phyloP scores from a whole-genome alignment of 2,113 vertebrate genomes.

The Alces alces region DNA sequence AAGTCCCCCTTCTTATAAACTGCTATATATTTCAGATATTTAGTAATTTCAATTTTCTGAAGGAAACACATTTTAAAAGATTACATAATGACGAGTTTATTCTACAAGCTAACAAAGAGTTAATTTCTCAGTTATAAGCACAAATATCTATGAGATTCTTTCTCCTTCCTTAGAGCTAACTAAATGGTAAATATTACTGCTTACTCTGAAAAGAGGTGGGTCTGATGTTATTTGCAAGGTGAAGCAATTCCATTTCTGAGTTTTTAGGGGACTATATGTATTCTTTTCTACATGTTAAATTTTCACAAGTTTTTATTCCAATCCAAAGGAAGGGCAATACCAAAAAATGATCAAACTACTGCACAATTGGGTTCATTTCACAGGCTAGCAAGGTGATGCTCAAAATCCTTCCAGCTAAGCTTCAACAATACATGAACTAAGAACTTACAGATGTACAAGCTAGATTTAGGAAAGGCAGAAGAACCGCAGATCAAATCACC shows the following conservation, averaged over 20 bases:
- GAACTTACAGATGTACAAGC: neutral
- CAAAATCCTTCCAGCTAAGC: neutral
- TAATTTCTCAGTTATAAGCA: neutral
- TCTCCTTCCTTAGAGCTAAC: neutral
- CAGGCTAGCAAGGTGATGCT: neutral
- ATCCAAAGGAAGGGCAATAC: neutral
- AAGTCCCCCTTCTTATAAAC: neutral
- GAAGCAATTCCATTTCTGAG: neutral
- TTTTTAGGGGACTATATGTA: neutral
- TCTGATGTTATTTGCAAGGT: neutral
- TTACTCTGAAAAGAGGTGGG: neutral
- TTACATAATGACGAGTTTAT: neutral
- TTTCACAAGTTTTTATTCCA: neutral
- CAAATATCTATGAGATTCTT: neutral
- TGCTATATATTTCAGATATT: neutral
- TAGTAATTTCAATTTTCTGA: neutral
- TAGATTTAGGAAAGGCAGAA: neutral
- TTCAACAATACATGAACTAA: neutral
- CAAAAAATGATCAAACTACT: neutral
- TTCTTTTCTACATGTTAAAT: neutral
- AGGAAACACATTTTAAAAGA: neutral
- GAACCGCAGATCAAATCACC: neutral
- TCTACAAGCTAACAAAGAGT: neutral
- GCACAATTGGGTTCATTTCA: neutral
- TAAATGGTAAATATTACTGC: neutral